Conservation (phyloP, 1,140 invertebrate genomes). For the Bemisia tabaci region DNA sequence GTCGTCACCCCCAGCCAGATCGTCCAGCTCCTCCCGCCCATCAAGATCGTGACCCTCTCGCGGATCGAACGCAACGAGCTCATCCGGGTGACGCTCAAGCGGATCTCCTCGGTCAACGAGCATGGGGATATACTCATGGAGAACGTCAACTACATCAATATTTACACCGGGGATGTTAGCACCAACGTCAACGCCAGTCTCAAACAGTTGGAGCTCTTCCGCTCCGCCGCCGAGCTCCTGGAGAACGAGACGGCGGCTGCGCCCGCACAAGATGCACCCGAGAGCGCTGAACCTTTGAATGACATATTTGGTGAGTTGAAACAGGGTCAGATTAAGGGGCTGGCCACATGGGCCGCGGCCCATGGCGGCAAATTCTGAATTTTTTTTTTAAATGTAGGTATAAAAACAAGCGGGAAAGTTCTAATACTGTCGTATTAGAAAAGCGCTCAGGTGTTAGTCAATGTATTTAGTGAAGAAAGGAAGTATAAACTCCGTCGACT, state of each 20-base stretch:
- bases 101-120: background rate
- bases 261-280: slow-evolving; percentile 4
- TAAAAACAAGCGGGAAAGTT: too few species aligned
- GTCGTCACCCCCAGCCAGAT: slow-evolving; percentile 2
- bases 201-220: slow-evolving; percentile 11
- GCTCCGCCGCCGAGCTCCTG: slow-evolving; percentile 1
- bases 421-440: too few species aligned
- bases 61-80: slow-evolving; percentile 3
- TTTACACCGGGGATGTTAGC: background rate
- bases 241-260: slow-evolving; percentile 5
- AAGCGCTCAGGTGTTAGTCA: too few species aligned
- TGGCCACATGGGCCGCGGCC: too few species aligned
- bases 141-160: background rate
- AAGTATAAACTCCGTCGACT: too few species aligned
- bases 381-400: too few species aligned
- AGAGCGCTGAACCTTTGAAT: slow-evolving; percentile 3
- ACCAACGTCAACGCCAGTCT: background rate
- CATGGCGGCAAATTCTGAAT: too few species aligned
- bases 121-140: background rate
- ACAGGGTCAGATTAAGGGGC: too few species aligned
- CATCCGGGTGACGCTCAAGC: slow-evolving; percentile 6
- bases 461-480: too few species aligned
- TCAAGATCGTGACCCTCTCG: slow-evolving; percentile 1
- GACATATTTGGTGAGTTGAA: background rate
- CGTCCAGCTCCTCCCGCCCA: slow-evolving; percentile 4